Evolutionary conservation across 1,140 invertebrate genomes (phyloP).

Genomic region (Trichomalopsis sarcophagae): DNA sequence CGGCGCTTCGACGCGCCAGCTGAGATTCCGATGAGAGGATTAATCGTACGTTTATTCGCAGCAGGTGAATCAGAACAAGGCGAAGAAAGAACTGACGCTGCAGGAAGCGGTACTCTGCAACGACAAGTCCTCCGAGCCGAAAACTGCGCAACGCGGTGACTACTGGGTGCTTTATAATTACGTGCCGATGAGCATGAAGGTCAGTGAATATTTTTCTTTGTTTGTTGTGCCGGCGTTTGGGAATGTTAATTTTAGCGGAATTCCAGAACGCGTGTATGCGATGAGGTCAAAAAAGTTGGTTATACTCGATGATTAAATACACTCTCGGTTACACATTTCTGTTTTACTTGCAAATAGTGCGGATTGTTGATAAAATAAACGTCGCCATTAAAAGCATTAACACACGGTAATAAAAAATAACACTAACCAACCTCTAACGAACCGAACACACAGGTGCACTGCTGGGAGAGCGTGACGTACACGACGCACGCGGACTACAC

Average conservation of each 20-base stretch:
- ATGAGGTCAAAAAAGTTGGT: no score
- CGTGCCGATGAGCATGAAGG: slow-evolving; percentile 74
- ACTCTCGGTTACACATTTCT: no score
- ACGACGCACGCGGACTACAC: slow-evolving; percentile 94
- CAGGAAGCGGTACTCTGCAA: slow-evolving; percentile 78
- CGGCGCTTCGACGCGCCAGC: neutral
- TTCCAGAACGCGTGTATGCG: no score
- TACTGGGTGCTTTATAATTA: slow-evolving; percentile 95
- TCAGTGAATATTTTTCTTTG: slow-evolving; percentile 27
- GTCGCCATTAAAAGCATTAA: no score
- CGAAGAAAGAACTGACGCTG: slow-evolving; percentile 61
- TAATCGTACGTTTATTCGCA: neutral
- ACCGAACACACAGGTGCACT: slow-evolving; percentile 66
- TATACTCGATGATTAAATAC: no score
- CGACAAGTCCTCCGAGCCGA: slow-evolving; percentile 79
- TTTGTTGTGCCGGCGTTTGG: neutral
- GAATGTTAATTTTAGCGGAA: neutral
- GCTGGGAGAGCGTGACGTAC: slow-evolving; percentile 91
- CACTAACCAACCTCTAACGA: no score
- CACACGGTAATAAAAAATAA: no score
- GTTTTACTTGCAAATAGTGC: no score
- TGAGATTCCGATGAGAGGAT: neutral
- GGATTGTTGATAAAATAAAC: no score
- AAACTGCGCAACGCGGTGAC: slow-evolving; percentile 86
- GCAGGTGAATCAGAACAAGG: slow-evolving; percentile 12